Evolutionary conservation across 2,888 invertebrate species (phyloP).

Genomic region (Flabesymbios commensalis): DNA sequence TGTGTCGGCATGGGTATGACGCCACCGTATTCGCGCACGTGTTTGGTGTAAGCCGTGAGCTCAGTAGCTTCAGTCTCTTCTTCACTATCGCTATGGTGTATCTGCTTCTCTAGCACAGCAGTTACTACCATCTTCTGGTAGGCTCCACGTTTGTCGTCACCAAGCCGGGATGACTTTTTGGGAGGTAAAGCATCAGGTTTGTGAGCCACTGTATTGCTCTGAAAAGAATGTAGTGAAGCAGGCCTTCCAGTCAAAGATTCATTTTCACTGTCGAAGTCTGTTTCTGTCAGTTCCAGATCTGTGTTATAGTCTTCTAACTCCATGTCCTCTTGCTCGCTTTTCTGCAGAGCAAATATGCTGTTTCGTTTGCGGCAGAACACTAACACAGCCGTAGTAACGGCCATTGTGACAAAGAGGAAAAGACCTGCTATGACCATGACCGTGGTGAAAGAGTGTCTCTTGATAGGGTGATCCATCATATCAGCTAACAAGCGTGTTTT

Average conservation of each 20-base stretch:
- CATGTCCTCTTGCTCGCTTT: constrained; percentile 47
- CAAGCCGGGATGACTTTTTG: background rate
- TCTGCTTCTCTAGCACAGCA: background rate
- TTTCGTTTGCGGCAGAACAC: constrained; percentile 57
- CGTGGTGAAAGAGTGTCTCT: constrained; percentile 33
- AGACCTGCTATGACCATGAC: constrained; percentile 48
- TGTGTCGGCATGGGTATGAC: too few species aligned
- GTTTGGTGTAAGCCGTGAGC: too few species aligned
- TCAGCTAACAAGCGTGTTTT: background rate
- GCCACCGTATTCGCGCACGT: too few species aligned
- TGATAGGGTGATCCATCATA: background rate
- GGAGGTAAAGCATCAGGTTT: background rate
- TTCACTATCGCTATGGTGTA: too few species aligned
- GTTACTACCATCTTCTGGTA: background rate
- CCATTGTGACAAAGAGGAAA: constrained; percentile 49
- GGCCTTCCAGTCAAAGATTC: background rate
- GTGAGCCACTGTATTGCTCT: background rate
- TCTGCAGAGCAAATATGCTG: constrained; percentile 51
- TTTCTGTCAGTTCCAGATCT: constrained; percentile 1
- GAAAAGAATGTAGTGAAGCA: background rate
- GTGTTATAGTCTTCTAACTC: constrained; percentile 38
- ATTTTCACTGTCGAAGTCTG: background rate
- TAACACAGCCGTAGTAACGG: constrained; percentile 46
- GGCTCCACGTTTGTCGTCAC: background rate
- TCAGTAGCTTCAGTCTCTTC: too few species aligned